A percentile compares a stretch with the other conserved stretches of the same genome.
Evolutionary conservation across 2,888 invertebrate genomes (phyloP).

Genomic region (Stenotaenia linearis): DNA sequence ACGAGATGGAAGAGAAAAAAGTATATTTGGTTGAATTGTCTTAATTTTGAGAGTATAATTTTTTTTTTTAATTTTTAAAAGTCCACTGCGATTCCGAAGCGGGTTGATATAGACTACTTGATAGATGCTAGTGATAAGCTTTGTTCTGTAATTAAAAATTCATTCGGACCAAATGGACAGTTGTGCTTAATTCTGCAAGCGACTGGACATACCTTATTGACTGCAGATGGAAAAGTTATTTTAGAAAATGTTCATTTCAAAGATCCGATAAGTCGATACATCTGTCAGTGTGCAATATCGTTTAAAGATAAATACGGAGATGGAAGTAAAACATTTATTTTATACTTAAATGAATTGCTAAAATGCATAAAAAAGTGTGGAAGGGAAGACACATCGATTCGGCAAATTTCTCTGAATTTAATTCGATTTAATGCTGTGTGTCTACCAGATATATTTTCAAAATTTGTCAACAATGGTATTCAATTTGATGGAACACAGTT

Average conservation of each 20-base stretch:
- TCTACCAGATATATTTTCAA: background rate
- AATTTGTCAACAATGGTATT: background rate
- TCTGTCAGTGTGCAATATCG: background rate
- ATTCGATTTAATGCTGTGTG: background rate
- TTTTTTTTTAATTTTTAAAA: too few relatives aligned
- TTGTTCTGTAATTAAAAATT: background rate
- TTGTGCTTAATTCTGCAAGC: background rate
- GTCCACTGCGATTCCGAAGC: background rate
- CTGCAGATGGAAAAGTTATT: background rate
- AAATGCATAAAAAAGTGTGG: background rate
- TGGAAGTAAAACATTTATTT: conserved; percentile 5
- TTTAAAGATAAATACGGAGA: background rate
- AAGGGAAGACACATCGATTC: background rate
- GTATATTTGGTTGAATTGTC: background rate
- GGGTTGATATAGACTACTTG: background rate
- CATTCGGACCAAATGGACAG: conserved; percentile 3
- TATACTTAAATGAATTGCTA: conserved; percentile 2
- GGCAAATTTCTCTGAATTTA: background rate
- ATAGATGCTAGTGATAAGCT: background rate
- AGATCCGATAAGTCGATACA: background rate
- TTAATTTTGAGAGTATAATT: background rate
- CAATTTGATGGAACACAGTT: background rate
- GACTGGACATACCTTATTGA: background rate
- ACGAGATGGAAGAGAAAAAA: conserved; percentile 54
- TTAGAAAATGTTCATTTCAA: background rate